A percentile compares a stretch with the other conserved stretches of the same genome.
Conservation (phyloP, 2,797 vertebrate species). For the Poecilia velifera region DNA sequence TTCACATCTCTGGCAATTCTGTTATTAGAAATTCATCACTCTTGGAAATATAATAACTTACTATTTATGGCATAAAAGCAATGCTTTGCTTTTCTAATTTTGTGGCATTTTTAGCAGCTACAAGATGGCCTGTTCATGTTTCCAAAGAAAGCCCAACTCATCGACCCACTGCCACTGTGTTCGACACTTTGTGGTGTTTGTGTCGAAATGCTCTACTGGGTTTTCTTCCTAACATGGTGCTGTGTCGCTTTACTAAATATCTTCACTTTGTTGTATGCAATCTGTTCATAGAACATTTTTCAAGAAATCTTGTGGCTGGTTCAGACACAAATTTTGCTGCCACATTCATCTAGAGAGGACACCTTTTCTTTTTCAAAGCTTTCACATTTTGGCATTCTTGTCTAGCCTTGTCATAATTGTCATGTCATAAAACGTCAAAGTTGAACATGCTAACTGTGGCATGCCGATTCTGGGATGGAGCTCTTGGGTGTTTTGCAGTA, state of each 20-base stretch:
- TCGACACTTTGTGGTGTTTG: neutral
- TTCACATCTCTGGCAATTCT: neutral
- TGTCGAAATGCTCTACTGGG: neutral
- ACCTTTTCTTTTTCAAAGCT: neutral
- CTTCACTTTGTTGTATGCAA: neutral
- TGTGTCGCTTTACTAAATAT: neutral
- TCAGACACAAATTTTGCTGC: neutral
- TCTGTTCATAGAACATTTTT: neutral
- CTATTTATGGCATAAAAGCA: neutral
- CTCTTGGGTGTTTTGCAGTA: neutral
- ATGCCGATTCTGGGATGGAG: neutral
- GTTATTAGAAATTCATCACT: neutral
- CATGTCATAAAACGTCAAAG: neutral
- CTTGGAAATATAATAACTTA: neutral
- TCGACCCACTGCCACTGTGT: neutral
- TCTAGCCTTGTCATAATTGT: neutral
- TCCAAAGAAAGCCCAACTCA: neutral
- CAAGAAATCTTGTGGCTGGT: neutral
- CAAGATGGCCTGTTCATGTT: neutral
- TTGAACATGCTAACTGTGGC: neutral
- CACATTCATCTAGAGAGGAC: neutral
- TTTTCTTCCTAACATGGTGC: neutral
- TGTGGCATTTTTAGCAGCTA: neutral
- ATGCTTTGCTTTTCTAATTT: neutral
- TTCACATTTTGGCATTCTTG: neutral